phyloP scores from a whole-genome alignment of 2,113 vertebrate genomes.

The Vulpes ferrilata region DNA sequence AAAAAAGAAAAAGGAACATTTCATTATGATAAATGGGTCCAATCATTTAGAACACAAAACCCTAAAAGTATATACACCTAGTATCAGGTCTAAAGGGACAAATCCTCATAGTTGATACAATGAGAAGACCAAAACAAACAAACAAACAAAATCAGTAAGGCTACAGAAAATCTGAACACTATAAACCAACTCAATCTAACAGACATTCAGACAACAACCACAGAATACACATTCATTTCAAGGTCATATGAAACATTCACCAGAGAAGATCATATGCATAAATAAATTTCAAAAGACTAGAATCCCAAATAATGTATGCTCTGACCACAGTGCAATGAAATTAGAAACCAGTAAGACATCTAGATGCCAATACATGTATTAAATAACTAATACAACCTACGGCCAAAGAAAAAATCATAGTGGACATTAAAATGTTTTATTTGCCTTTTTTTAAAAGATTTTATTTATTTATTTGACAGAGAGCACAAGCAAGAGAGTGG shows the following conservation, averaged over 20 bases:
- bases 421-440: conserved; percentile 28
- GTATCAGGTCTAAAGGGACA: not conserved
- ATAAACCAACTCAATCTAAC: not conserved
- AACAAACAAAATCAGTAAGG: not conserved
- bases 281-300: not conserved
- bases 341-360: conserved; percentile 13
- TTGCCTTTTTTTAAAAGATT: not conserved
- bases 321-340: not conserved
- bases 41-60: not conserved
- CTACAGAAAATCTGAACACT: conserved; percentile 44
- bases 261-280: not conserved
- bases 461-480: not conserved
- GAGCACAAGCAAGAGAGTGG: not conserved
- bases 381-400: conserved; percentile 24
- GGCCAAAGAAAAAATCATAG: conserved; percentile 1
- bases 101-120: not conserved
- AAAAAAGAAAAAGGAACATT: not conserved
- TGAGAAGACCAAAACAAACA: not conserved
- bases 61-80: not conserved
- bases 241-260: not conserved
- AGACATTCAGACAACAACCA: not conserved
- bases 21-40: not conserved
- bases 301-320: not conserved
- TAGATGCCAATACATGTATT: not conserved
- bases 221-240: not conserved